A percentile compares a stretch with the other conserved stretches of the same genome.
phyloP scores from a whole-genome alignment of 2,888 invertebrate genomes.

The Lycia hirtaria region DNA sequence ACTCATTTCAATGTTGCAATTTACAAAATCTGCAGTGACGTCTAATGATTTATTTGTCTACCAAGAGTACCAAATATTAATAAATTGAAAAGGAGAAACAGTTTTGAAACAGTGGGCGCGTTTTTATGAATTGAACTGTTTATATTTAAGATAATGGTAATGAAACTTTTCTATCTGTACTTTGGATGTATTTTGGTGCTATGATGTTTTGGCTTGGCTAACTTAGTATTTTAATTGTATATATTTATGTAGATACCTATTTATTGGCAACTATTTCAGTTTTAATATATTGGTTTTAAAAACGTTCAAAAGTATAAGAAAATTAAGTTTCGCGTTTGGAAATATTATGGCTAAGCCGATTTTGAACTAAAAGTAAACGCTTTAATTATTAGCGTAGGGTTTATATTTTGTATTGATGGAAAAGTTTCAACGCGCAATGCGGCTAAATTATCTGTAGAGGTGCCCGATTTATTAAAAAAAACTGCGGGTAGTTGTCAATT shows the following conservation, averaged over 20 bases:
- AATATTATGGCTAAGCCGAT: slow-evolving; percentile 69
- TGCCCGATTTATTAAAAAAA: neutral
- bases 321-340: slow-evolving; percentile 47
- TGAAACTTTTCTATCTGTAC: slow-evolving; percentile 83
- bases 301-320: slow-evolving; percentile 41
- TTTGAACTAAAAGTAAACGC: slow-evolving; percentile 65
- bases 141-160: slow-evolving; percentile 31
- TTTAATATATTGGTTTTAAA: slow-evolving; percentile 52
- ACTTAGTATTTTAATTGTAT: slow-evolving; percentile 77
- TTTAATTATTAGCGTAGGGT: slow-evolving; percentile 75
- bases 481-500: neutral
- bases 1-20: too few species aligned
- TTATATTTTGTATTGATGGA: slow-evolving; percentile 71
- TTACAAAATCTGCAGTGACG: too few species aligned
- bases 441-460: neutral
- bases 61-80: too few species aligned
- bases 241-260: slow-evolving; percentile 64
- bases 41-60: too few species aligned
- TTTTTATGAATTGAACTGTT: neutral
- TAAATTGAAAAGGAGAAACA: too few species aligned
- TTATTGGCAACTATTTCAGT: slow-evolving; percentile 76
- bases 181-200: slow-evolving; percentile 78
- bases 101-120: neutral
- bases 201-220: slow-evolving; percentile 80
- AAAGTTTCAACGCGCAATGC: slow-evolving; percentile 68